Evolutionary conservation across 2,888 invertebrate species (phyloP).

Genomic region (Protophormia terraenovae): DNA sequence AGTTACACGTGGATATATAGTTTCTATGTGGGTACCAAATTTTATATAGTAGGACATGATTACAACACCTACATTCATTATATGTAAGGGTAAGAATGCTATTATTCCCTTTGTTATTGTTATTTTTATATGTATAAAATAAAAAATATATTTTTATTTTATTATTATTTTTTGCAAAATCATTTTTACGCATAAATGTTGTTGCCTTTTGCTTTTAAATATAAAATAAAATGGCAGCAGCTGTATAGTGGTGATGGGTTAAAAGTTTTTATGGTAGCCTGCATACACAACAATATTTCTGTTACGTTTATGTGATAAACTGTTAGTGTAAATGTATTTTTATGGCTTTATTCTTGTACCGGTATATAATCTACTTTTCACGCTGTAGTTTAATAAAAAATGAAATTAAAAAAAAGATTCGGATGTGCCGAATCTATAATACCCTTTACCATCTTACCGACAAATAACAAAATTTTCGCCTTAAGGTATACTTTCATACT

Average conservation of each 20-base stretch:
- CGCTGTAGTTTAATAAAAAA: neutral
- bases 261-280: neutral
- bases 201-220: neutral
- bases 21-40: neutral
- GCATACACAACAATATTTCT: neutral
- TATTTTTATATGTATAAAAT: neutral
- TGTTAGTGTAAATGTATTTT: neutral
- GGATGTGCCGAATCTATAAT: no score
- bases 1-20: neutral
- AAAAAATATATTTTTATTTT: neutral
- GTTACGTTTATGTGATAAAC: neutral
- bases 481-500: no score
- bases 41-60: neutral
- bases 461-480: no score
- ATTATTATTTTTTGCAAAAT: neutral
- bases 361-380: neutral
- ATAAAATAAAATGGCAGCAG: conserved; percentile 10
- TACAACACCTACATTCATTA: neutral
- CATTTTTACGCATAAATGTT: conserved; percentile 1
- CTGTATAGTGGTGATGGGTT: neutral
- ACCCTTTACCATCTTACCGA: no score
- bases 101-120: neutral
- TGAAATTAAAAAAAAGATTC: no score
- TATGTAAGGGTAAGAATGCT: no score
- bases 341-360: neutral